phyloP scores from a whole-genome alignment of 1,140 invertebrate genomes.

The Platyscapa corneri region DNA sequence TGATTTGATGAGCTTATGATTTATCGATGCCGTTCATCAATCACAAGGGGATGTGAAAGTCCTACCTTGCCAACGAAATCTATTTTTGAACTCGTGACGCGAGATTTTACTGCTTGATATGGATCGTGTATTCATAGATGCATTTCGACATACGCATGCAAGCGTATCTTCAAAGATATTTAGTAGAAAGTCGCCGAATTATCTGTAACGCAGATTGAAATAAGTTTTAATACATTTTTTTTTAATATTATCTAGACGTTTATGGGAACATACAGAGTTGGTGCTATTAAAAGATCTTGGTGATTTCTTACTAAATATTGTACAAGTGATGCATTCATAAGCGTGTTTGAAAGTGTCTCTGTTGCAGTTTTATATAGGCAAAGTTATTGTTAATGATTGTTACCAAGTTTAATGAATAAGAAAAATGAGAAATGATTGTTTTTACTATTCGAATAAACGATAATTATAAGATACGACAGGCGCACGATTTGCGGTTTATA shows the following conservation, averaged over 20 bases:
- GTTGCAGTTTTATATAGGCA: background rate
- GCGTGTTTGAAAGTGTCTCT: background rate
- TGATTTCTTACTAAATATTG: background rate
- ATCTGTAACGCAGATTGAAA: background rate
- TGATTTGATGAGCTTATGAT: conserved; percentile 74
- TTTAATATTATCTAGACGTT: background rate
- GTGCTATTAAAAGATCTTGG: too few species aligned
- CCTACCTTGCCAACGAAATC: background rate
- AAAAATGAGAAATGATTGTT: background rate
- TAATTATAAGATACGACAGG: background rate
- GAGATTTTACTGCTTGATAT: background rate
- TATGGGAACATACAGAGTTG: background rate
- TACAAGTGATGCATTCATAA: background rate
- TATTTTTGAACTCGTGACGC: background rate
- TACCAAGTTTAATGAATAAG: background rate
- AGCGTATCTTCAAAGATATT: background rate
- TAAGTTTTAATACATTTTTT: background rate
- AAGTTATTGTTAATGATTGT: background rate
- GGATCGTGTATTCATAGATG: background rate
- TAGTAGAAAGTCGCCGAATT: background rate
- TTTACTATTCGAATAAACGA: background rate
- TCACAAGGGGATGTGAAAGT: conserved; percentile 20
- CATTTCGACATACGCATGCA: background rate
- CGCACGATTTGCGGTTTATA: background rate
- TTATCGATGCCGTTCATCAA: background rate